These are phyloP conservation scores for Aspidapion aeneum DNA, from an alignment of 2,888 invertebrate species.

Conservation along the genomic window DNA sequence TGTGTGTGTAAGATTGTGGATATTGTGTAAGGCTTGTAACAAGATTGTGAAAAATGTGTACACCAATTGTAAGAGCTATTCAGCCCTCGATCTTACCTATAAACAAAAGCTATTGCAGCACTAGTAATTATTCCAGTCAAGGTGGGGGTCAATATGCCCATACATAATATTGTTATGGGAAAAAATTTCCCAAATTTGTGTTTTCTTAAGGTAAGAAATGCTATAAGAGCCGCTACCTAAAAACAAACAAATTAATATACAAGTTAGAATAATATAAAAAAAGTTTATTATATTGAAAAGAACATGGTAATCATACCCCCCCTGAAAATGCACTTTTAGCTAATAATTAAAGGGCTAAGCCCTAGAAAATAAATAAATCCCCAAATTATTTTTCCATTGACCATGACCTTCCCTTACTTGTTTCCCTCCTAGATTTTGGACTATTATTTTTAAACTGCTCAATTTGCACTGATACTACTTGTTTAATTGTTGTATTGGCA, in stretches of 20 bases:
- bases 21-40: not conserved
- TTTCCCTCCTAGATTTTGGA: too few species aligned
- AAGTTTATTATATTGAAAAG: too few species aligned
- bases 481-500: too few species aligned
- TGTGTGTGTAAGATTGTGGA: too few species aligned
- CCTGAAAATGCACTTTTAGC: too few species aligned
- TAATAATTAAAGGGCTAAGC: too few species aligned
- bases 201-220: conserved; percentile 87
- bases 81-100: conserved; percentile 41
- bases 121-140: conserved; percentile 87
- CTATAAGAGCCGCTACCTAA: conserved; percentile 80
- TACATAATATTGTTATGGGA: conserved; percentile 79
- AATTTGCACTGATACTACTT: too few species aligned
- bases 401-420: too few species aligned
- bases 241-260: conserved; percentile 25
- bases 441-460: too few species aligned
- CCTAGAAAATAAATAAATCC: too few species aligned
- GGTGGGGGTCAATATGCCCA: conserved; percentile 86
- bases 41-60: not conserved
- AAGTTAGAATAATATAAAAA: not conserved
- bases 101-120: conserved; percentile 92
- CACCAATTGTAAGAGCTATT: not conserved
- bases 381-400: too few species aligned
- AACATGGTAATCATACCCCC: too few species aligned
- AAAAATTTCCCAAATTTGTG: conserved; percentile 95